Base-by-base conservation (phyloP, 2,113 vertebrate species). In the Melanocharis versteri region DNA sequence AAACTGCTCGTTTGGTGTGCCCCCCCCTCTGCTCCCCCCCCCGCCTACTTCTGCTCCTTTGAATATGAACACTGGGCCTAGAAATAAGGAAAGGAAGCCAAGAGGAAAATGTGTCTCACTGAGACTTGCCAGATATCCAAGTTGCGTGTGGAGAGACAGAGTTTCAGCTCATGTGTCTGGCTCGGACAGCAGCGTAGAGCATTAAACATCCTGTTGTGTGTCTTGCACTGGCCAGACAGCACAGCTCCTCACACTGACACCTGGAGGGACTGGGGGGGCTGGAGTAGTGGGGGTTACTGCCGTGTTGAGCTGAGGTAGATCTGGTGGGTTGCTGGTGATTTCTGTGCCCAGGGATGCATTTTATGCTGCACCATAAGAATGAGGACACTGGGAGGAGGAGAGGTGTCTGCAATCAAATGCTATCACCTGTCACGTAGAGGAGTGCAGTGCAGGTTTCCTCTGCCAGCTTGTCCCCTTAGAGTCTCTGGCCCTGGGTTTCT, bases 101-200 rank as follows among this genome's bases (percentile, higher is more conserved):
- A 93, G 69, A 93, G 88, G 90, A 94, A 96, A 96, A 95, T 16
- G 39, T 83, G 89, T 90, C 82, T 95, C 50, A 1, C 85, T 92
- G 83, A 95, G 69, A 57, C 88, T 92, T 92, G 88, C 95, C 93
- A 96, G 85, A 95, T 94, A 93, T 39, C 65, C 85, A 89, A 80
- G 88, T 90, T 89, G 69, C 88, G 71, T 68, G 80, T 70, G 83
- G 90, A 89, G 85, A 90, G 72, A 71, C 51, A 50, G 83, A 89
- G 89, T 89, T 94, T 90, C 60, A 50, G 80, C 80, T 94, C 44
- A 19, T 70, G 87, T 44, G 72, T 87, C 93, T 96, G 90, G 51
- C 93, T 94, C 0, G 17, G 68, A 73, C 10, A 3, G 66, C 88
- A 77, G 80, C 0, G 0, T 56, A 73, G 64, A 33, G 76, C 68